Base-by-base conservation (phyloP, 2,888 invertebrate species). In the Alloplasta piceator region DNA sequence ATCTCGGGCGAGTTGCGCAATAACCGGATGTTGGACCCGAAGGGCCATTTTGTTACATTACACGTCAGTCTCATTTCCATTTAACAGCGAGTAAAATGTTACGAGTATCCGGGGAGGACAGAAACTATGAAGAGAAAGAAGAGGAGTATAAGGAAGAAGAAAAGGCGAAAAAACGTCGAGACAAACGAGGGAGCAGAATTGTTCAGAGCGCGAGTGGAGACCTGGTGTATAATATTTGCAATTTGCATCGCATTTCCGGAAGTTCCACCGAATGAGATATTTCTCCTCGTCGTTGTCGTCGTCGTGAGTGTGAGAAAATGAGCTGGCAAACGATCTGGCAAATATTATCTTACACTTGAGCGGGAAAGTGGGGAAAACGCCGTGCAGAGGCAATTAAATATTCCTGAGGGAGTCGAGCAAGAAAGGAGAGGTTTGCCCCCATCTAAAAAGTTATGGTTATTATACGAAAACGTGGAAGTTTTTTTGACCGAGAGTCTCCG, bases 321-420 rank as follows among this genome's bases (percentile, higher is more conserved):
- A 66, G 52, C 56, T 72, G 67, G 77, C 61, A 74, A 77, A 66
- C 60, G 63, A 56, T 78, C 79, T 72, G 78, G 85, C 82, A 77
- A 83, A 84, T 80, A 86, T 85, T 83, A 84, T 85, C 64, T 81
- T 71, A 82, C 83, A 80, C 68, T 2, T 3, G 78, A 76, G 9
- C 50, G 52, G 67, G 9, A 48, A 12, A 48, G 7, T 6, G 12
- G 52, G 6, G 6, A 52, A 52, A 50, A 39, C 61, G 52, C 39
- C 38, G 12, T 38, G 26, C 26, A 26, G 70, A 26, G 70, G 77
- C 68, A 77, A 80, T 80, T 80, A 80, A 72, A 73, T 77, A 68
- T 73, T 66, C 50, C 26, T 36, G 58, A 41, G 64, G 52, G 14
- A 14, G 16, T n/a, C 0, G 48, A 48, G 48, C 12, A 12, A 52